These are phyloP conservation scores for Orthosia gothica DNA, from an alignment of 2,888 invertebrate genomes.

Conservation along the genomic window DNA sequence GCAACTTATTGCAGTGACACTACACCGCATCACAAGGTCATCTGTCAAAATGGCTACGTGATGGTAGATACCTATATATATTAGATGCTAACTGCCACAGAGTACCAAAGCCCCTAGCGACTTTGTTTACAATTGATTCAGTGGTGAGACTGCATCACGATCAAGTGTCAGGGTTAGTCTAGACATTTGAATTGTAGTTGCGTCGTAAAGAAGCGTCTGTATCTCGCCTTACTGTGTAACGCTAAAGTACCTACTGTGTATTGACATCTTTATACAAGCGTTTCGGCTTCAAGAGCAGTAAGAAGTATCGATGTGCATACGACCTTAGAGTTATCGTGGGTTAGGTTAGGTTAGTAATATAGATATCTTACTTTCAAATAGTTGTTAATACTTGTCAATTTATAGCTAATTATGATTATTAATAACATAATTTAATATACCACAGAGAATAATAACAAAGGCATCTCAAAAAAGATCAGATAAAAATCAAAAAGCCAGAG, in stretches of 20 bases:
- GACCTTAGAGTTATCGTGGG: slow-evolving; percentile 22
- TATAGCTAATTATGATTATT: not conserved
- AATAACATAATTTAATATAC: not conserved
- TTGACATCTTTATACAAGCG: slow-evolving; percentile 2
- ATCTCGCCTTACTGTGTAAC: not conserved
- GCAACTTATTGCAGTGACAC: slow-evolving; percentile 4
- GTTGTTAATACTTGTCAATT: slow-evolving; percentile 25
- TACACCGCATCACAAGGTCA: slow-evolving; percentile 29
- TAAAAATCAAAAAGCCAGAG: too few species aligned
- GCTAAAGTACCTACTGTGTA: not conserved
- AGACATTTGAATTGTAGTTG: slow-evolving; percentile 48
- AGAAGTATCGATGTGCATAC: slow-evolving; percentile 1
- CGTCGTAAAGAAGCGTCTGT: slow-evolving; percentile 25
- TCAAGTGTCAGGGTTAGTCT: slow-evolving; percentile 45
- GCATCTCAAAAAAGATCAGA: not conserved
- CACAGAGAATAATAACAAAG: not conserved
- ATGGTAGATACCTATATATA: not conserved
- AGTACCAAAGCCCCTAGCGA: slow-evolving; percentile 17
- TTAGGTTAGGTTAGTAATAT: slow-evolving; percentile 39
- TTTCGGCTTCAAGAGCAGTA: not conserved
- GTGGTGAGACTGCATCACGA: slow-evolving; percentile 39
- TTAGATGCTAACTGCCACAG: slow-evolving; percentile 5
- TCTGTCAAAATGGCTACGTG: slow-evolving; percentile 18
- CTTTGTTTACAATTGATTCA: slow-evolving; percentile 41
- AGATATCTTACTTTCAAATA: slow-evolving; percentile 29